These are phyloP conservation scores for Rhinichthys osculus DNA, from an alignment of 2,797 vertebrate genomes.

Conservation along the genomic window DNA sequence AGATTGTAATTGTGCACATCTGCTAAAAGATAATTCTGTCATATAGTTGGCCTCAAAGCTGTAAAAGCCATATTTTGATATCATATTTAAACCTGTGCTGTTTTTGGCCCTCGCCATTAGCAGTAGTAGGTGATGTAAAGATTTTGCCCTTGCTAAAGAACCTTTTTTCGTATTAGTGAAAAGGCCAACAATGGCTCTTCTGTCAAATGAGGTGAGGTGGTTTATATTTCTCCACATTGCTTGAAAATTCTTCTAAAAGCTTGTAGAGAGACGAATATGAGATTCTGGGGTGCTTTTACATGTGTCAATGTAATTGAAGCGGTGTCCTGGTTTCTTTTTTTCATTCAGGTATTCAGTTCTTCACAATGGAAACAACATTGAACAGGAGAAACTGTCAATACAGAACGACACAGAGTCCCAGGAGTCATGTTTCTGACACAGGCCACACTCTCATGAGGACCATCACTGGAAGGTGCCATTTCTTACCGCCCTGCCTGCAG, in stretches of 20 bases:
- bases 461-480: conserved; percentile 52
- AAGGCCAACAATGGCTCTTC: conserved; percentile 10
- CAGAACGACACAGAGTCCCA: conserved; percentile 86
- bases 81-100: background rate
- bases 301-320: background rate
- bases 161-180: background rate
- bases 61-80: background rate
- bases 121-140: background rate
- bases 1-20: background rate
- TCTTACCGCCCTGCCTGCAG: conserved; percentile 42
- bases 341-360: conserved; percentile 88
- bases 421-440: conserved; percentile 90
- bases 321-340: background rate
- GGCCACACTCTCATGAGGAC: conserved; percentile 43
- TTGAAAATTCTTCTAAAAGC: background rate
- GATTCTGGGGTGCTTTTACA: background rate
- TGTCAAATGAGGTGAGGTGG: background rate
- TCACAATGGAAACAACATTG: conserved; percentile 85
- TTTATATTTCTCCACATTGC: background rate
- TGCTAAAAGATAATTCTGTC: background rate
- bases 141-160: background rate
- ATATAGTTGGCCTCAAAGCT: background rate
- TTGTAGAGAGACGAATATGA: background rate
- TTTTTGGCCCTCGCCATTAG: background rate
- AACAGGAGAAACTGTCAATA: conserved; percentile 86